phyloP scores from a whole-genome alignment of 2,113 vertebrate species.

The Sander vitreus region DNA sequence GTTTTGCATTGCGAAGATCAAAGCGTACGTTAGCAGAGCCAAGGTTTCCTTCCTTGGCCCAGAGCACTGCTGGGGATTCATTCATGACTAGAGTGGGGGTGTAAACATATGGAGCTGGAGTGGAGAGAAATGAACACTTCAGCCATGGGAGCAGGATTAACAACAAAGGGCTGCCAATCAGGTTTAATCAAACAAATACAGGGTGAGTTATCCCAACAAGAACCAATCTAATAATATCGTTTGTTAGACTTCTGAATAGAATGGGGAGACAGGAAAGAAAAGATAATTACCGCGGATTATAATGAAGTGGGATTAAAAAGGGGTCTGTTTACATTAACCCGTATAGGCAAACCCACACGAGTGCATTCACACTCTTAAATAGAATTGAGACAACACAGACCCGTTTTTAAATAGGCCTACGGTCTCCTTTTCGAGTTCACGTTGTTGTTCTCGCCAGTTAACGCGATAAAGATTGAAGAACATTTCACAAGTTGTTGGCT shows the following conservation, averaged over 20 bases:
- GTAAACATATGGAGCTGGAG: constrained; percentile 47
- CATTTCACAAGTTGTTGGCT: background rate
- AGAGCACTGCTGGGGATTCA: constrained; percentile 44
- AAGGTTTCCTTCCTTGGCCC: constrained; percentile 42
- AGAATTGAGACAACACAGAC: background rate
- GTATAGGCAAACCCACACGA: background rate
- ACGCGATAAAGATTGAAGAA: background rate
- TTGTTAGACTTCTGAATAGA: constrained; percentile 56
- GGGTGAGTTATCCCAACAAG: constrained; percentile 50
- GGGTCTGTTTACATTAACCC: background rate
- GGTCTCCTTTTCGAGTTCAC: background rate
- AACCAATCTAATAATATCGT: constrained; percentile 67
- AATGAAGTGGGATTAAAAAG: constrained; percentile 33
- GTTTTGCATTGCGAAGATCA: constrained; percentile 58
- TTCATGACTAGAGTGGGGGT: constrained; percentile 58
- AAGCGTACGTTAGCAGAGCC: constrained; percentile 36
- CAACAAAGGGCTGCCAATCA: constrained; percentile 74
- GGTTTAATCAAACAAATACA: constrained; percentile 68
- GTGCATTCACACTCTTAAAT: background rate
- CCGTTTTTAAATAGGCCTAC: background rate
- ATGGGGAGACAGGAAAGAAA: constrained; percentile 26
- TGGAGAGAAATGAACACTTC: constrained; percentile 53
- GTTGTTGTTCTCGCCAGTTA: constrained; percentile 14
- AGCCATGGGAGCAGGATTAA: constrained; percentile 66
- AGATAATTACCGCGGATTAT: constrained; percentile 43